Percentiles rank a stretch among this genome's conserved stretches.
Conservation (phyloP, 2,888 invertebrate genomes). For the Pristionchus mayeri region DNA sequence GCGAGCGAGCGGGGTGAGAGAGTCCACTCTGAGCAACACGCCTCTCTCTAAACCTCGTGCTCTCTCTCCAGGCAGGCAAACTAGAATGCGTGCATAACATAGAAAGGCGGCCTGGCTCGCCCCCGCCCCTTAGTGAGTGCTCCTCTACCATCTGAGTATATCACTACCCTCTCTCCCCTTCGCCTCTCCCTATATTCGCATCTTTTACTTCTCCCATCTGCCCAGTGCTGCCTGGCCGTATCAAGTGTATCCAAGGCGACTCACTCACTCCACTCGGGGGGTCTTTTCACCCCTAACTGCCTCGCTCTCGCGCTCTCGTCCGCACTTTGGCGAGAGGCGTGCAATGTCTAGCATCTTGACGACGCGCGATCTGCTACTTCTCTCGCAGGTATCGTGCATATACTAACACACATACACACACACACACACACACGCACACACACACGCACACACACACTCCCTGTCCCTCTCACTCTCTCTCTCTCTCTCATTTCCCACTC, state of each 20-base stretch:
- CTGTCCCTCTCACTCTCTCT: no score
- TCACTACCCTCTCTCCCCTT: background rate
- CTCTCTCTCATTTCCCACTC: no score
- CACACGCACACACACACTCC: no score
- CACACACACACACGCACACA: no score
- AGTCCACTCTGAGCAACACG: no score
- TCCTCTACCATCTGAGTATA: slow-evolving; percentile 7
- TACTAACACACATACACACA: no score
- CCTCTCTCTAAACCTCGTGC: no score
- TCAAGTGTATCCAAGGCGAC: slow-evolving; percentile 5
- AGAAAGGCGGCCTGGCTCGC: background rate
- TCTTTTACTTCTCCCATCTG: background rate
- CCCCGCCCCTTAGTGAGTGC: background rate
- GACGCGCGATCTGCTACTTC: slow-evolving; percentile 18
- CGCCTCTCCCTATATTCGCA: background rate
- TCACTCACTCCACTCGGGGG: background rate
- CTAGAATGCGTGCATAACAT: background rate
- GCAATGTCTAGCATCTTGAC: background rate
- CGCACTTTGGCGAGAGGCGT: background rate
- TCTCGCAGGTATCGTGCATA: slow-evolving; percentile 33
- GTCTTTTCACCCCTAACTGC: slow-evolving; percentile 31
- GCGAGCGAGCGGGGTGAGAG: background rate
- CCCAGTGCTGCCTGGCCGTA: background rate
- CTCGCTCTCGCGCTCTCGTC: slow-evolving; percentile 21
- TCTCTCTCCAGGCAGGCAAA: no score